phyloP scores from a whole-genome alignment of 2,113 vertebrate genomes.

The Platycercus adscitus region DNA sequence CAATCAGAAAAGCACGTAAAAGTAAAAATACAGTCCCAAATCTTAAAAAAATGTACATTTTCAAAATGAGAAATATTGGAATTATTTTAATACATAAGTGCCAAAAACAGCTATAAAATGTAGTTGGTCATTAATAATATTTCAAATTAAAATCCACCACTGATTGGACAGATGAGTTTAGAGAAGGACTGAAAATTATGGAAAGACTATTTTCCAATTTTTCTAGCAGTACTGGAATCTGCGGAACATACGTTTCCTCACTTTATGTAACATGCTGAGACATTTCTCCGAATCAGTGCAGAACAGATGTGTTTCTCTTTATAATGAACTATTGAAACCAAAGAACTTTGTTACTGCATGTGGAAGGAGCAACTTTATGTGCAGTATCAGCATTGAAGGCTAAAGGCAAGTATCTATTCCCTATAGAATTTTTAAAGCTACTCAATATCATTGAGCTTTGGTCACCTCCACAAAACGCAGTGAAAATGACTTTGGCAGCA shows the following conservation, averaged over 20 bases:
- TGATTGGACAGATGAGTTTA: not conserved
- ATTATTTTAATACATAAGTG: not conserved
- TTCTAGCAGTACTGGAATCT: not conserved
- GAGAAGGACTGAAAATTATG: not conserved
- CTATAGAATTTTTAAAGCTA: not conserved
- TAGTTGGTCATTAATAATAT: not conserved
- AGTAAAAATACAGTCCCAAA: not conserved
- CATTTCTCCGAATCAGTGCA: no score
- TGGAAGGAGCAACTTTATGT: not conserved
- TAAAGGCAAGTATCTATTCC: not conserved
- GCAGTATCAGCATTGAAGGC: not conserved
- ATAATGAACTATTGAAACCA: not conserved
- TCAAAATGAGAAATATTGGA: not conserved
- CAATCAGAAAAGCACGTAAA: not conserved
- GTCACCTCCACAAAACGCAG: not conserved
- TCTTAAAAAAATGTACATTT: not conserved
- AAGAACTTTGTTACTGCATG: not conserved
- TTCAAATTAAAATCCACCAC: not conserved
- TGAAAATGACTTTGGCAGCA: not conserved
- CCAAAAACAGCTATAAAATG: not conserved
- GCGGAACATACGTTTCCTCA: not conserved
- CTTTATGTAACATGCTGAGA: not conserved
- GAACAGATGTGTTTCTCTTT: not conserved
- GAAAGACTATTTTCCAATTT: not conserved
- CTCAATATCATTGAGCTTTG: not conserved